phyloP scores from a whole-genome alignment of 2,888 invertebrate species.

The Drosophila atripex region DNA sequence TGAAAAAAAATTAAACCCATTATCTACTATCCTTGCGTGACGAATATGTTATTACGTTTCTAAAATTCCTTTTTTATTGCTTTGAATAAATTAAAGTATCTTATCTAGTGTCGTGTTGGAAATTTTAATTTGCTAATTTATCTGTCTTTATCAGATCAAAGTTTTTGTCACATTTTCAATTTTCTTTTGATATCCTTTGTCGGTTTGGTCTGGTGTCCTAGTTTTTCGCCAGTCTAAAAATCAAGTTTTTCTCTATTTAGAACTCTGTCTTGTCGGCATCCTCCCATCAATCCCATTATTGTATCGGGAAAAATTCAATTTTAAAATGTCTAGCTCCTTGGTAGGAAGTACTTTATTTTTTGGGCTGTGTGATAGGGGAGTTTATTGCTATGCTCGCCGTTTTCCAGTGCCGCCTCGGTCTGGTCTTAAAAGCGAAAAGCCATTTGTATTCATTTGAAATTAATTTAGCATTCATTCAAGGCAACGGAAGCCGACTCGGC shows the following conservation, averaged over 20 bases:
- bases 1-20: background rate
- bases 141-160: background rate
- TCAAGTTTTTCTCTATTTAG: background rate
- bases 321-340: slow-evolving; percentile 12
- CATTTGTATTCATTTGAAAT: slow-evolving; percentile 79
- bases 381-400: slow-evolving; percentile 39
- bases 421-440: slow-evolving; percentile 78
- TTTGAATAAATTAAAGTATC: background rate
- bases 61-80: slow-evolving; percentile 4
- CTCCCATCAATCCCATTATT: slow-evolving; percentile 1
- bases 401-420: slow-evolving; percentile 31
- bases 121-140: slow-evolving; percentile 3
- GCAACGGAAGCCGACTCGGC: slow-evolving; percentile 56
- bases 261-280: background rate
- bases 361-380: slow-evolving; percentile 30
- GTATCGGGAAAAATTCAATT: slow-evolving; percentile 25
- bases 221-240: background rate
- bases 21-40: background rate
- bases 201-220: background rate
- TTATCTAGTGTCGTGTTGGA: background rate
- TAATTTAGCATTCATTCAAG: slow-evolving; percentile 79
- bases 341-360: slow-evolving; percentile 13
- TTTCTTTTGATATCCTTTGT: background rate
- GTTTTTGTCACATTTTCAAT: slow-evolving; percentile 1
- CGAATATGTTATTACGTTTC: background rate